A percentile compares a stretch with the other conserved stretches of the same genome.
phyloP scores from a whole-genome alignment of 1,140 invertebrate species.

The Gryon sp. region DNA sequence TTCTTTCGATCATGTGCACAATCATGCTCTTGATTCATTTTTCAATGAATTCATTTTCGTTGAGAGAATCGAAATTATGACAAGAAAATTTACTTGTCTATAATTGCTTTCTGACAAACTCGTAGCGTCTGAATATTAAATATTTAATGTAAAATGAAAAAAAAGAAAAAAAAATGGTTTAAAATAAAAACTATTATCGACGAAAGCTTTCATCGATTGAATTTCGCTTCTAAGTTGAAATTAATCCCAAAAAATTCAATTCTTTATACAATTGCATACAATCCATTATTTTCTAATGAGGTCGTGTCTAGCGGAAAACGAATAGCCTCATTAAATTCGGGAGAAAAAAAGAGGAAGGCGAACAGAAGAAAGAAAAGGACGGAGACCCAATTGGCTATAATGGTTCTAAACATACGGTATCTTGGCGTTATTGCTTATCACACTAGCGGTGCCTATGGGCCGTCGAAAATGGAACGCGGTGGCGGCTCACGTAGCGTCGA shows the following conservation, averaged over 20 bases:
- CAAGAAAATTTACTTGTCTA: no score
- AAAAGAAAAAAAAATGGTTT: no score
- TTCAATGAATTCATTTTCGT: constrained; percentile 67
- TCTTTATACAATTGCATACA: constrained; percentile 30
- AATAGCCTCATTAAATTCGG: constrained; percentile 41
- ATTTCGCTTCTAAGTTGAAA: no score
- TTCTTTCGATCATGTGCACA: constrained; percentile 72
- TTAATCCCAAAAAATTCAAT: constrained; percentile 38
- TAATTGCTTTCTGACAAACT: no score
- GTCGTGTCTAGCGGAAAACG: constrained; percentile 33
- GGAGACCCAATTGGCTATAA: constrained; percentile 55
- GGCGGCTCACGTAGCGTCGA: constrained; percentile 68
- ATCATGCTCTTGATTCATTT: constrained; percentile 78
- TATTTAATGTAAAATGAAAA: no score
- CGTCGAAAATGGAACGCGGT: constrained; percentile 66
- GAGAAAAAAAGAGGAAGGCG: constrained; percentile 18
- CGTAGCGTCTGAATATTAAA: no score
- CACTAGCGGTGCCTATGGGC: constrained; percentile 42
- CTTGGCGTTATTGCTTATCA: constrained; percentile 75
- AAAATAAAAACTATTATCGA: no score
- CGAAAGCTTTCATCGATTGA: no score
- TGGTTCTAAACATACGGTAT: constrained; percentile 65
- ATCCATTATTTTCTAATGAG: constrained; percentile 50
- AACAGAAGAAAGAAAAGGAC: neutral
- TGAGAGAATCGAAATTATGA: constrained; percentile 39